These are phyloP conservation scores for Cololabis saira DNA, from an alignment of 2,113 vertebrate species.

Conservation along the genomic window DNA sequence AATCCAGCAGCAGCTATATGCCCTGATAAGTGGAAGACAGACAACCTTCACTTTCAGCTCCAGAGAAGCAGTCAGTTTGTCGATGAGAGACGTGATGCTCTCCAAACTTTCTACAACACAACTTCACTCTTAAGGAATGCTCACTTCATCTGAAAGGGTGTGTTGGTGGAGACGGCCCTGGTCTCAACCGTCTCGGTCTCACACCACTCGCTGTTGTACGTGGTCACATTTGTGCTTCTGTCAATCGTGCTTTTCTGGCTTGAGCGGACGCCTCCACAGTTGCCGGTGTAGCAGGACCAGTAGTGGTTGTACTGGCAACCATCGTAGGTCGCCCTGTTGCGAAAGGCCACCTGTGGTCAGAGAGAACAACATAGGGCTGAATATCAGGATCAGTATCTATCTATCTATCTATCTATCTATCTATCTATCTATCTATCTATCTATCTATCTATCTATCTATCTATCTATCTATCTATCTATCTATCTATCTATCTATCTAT, in stretches of 20 bases:
- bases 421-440: no score
- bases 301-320: accelerated
- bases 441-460: no score
- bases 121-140: neutral
- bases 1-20: slow-evolving; percentile 59
- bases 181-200: slow-evolving; percentile 60
- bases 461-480: no score
- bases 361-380: no score
- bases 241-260: slow-evolving; percentile 15
- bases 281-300: slow-evolving; percentile 17
- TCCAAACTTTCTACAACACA: neutral
- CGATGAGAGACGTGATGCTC: neutral
- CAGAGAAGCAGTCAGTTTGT: neutral
- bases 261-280: slow-evolving; percentile 15
- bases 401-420: no score
- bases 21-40: slow-evolving; percentile 35
- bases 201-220: slow-evolving; percentile 39
- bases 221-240: slow-evolving; percentile 13
- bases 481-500: no score
- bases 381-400: no score
- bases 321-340: slow-evolving; percentile 43
- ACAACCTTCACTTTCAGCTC: neutral
- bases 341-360: slow-evolving; percentile 65
- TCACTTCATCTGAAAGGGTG: slow-evolving; percentile 66
- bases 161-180: slow-evolving; percentile 45